Evolutionary conservation across 2,888 invertebrate genomes (phyloP).

Genomic region (Rhagophthalmus giganteus): DNA sequence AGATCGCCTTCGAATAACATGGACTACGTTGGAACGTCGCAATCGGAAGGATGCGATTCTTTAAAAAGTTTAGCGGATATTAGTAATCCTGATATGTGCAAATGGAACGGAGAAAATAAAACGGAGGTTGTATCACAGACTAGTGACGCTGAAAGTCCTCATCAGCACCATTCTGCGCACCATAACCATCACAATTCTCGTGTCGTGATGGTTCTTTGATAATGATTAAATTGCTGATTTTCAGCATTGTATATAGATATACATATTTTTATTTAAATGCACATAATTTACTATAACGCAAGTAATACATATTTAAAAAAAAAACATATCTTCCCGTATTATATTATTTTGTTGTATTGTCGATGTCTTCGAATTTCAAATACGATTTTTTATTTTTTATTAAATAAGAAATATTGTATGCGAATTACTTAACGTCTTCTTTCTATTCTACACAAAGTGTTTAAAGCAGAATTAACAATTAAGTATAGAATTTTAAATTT

Average conservation of each 20-base stretch:
- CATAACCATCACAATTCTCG: conserved; percentile 54
- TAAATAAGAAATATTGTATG: conserved; percentile 6
- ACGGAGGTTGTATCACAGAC: conserved; percentile 42
- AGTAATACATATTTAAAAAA: conserved; percentile 35
- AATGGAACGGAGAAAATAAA: conserved; percentile 51
- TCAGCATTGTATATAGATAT: conserved; percentile 42
- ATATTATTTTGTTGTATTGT: conserved; percentile 43
- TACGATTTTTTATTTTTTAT: conserved; percentile 12
- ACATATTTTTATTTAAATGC: conserved; percentile 44
- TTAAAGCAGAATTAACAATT: neutral
- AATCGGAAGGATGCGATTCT: conserved; percentile 46
- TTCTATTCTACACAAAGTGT: conserved; percentile 3
- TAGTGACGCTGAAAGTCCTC: conserved; percentile 50
- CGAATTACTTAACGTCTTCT: neutral
- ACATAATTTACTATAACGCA: conserved; percentile 41
- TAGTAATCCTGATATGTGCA: conserved; percentile 50
- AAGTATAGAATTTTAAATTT: neutral
- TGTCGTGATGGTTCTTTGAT: conserved; percentile 58
- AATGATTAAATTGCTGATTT: conserved; percentile 38
- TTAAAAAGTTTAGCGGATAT: conserved; percentile 50
- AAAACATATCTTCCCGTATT: conserved; percentile 50
- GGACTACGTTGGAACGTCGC: conserved; percentile 35
- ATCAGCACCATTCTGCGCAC: conserved; percentile 48
- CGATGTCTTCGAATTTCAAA: conserved; percentile 48
- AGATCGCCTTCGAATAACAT: conserved; percentile 45